Evolutionary conservation across 1,140 invertebrate genomes (phyloP).

Genomic region (Drosophila dunni): DNA sequence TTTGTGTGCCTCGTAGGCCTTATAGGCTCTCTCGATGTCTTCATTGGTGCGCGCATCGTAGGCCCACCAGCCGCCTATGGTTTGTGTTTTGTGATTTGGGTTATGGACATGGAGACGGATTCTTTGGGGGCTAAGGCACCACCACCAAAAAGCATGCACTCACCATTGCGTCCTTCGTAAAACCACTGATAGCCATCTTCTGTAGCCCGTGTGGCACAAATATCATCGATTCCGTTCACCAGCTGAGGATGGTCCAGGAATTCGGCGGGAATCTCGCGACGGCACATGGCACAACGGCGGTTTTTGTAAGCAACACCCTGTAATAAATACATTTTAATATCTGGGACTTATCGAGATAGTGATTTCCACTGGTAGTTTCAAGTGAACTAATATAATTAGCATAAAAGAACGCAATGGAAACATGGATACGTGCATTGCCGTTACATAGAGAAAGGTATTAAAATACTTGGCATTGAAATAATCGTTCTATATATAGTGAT

Average conservation of each 20-base stretch:
- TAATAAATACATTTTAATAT: slow-evolving; percentile 7
- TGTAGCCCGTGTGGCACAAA: slow-evolving; percentile 84
- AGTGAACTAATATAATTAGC: background rate
- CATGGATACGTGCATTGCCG: background rate
- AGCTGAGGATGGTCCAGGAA: slow-evolving; percentile 94
- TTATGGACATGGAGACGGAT: slow-evolving; percentile 47
- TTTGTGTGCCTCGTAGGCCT: slow-evolving; percentile 63
- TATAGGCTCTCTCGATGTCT: slow-evolving; percentile 89
- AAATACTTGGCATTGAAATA: background rate
- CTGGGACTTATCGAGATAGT: background rate
- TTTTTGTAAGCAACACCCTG: slow-evolving; percentile 94
- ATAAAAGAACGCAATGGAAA: background rate
- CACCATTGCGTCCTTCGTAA: slow-evolving; percentile 97
- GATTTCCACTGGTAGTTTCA: background rate
- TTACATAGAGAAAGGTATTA: no score
- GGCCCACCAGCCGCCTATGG: slow-evolving; percentile 93
- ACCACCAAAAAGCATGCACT: slow-evolving; percentile 70
- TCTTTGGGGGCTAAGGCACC: slow-evolving; percentile 27
- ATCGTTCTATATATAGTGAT: background rate
- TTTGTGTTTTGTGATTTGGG: slow-evolving; percentile 50
- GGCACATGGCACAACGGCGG: slow-evolving; percentile 94
- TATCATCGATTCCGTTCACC: slow-evolving; percentile 87
- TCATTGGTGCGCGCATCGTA: slow-evolving; percentile 91
- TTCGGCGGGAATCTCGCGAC: slow-evolving; percentile 92
- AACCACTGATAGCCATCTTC: slow-evolving; percentile 96